phyloP scores from a whole-genome alignment of 2,113 vertebrate genomes.

The Corythoichthys haematopterus region DNA sequence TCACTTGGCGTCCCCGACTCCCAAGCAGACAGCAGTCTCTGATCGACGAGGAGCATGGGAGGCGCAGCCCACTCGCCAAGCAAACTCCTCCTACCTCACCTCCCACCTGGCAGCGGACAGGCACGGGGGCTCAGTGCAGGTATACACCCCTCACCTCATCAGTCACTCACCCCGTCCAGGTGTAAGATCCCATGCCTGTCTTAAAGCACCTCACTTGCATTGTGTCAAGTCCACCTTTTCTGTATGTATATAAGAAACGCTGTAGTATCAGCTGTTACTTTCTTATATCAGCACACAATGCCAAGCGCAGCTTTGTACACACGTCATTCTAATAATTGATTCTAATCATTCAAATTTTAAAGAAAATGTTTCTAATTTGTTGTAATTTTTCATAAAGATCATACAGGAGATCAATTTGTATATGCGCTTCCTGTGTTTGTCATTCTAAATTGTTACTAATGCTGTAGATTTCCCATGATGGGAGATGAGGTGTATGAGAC shows the following conservation, averaged over 20 bases:
- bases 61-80: slow-evolving; percentile 90
- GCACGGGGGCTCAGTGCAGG: slow-evolving; percentile 99
- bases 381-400: no score
- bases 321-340: background rate
- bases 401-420: no score
- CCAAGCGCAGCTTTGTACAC: background rate
- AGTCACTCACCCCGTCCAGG: slow-evolving; percentile 29
- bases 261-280: background rate
- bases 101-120: slow-evolving; percentile 96
- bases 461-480: background rate
- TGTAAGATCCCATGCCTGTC: slow-evolving; percentile 57
- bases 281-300: background rate
- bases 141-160: slow-evolving; percentile 72
- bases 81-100: slow-evolving; percentile 94
- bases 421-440: background rate
- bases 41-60: slow-evolving; percentile 98
- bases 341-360: background rate
- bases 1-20: slow-evolving; percentile 53
- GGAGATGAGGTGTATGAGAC: slow-evolving; percentile 35
- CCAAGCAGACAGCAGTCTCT: slow-evolving; percentile 80
- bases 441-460: background rate
- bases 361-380: background rate
- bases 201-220: slow-evolving; percentile 16
- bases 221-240: background rate
- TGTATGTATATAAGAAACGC: background rate